Base-by-base conservation (phyloP, 2,797 vertebrate species). In the Pampus argenteus region DNA sequence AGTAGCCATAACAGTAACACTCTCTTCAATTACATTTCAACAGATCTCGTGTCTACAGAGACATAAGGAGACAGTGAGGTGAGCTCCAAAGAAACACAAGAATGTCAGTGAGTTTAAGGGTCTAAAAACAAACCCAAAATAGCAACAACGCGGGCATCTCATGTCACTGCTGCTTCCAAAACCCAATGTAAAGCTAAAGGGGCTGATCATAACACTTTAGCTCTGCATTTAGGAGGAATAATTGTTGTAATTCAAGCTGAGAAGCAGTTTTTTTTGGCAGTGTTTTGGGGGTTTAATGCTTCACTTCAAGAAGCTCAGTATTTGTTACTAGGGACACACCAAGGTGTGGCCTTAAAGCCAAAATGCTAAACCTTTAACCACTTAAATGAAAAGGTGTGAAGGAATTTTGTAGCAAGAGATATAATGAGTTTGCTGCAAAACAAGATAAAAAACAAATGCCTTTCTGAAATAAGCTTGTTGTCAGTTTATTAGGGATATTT, bases 101-200 rank as follows among this genome's bases (percentile, higher is more conserved):
- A 82, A 78, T 48, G 52, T 74, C 34, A 52, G 7, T 68, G 38
- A 76, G 57, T 76, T 79, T 48, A 71, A 61, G 66, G 61, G 65
- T 74, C 49, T 31, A 42, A 55, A 49, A 55, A 49, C 48, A 65
- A 79, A 70, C 45, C 66, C 44, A 60, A 74, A 71, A 76, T 67
- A 82, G 54, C 50, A 64, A 62, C 61, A 68, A 62, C 14, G 6
- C 42, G 31, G 34, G 23, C 58, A 54, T 52, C 74, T 23, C 17
- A 42, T 47, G 38, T n/a, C 40, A 18, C 52, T 14, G 45, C 15
- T 38, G 40, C 40, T 44, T 44, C 3, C 31, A 28, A n/a, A n/a
- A n/a, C n/a, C n/a, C n/a, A n/a, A n/a, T n/a, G n/a, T n/a, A n/a
- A n/a, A n/a, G n/a, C n/a, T n/a, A n/a, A n/a, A n/a, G n/a, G n/a